These are phyloP conservation scores for Dreissena polymorpha DNA, from an alignment of 1,140 invertebrate species.

Conservation along the genomic window DNA sequence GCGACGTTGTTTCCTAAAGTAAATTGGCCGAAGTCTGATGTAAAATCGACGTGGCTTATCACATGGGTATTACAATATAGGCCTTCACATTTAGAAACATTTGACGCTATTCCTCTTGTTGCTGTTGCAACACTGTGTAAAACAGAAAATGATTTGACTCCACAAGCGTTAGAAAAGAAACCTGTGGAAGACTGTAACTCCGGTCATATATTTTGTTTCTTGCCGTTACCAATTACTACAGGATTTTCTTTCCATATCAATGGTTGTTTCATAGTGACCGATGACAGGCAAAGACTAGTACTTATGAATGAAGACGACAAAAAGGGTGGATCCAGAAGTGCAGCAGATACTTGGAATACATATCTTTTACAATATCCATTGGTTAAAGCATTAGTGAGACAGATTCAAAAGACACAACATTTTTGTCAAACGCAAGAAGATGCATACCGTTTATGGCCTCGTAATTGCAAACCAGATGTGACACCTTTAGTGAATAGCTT, in stretches of 20 bases:
- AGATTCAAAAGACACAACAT: neutral
- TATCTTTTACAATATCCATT: constrained; percentile 22
- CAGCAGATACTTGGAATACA: constrained; percentile 8
- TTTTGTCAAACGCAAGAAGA: neutral
- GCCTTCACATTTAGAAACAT: neutral
- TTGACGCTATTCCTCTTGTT: constrained; percentile 26
- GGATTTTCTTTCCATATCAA: constrained; percentile 66
- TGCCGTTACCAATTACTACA: constrained; percentile 65
- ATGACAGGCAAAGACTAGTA: constrained; percentile 58
- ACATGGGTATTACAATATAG: neutral
- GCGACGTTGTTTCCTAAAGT: neutral
- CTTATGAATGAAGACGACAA: constrained; percentile 60
- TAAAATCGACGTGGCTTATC: neutral
- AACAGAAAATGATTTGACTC: neutral
- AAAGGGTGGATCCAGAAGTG: neutral
- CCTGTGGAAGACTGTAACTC: constrained; percentile 6
- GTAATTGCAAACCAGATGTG: neutral
- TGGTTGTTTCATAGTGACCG: constrained; percentile 64
- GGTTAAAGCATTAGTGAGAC: constrained; percentile 13
- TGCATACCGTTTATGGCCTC: constrained; percentile 15
- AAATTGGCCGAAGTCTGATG: neutral
- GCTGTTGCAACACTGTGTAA: constrained; percentile 24
- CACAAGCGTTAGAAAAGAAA: constrained; percentile 3
- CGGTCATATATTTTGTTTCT: constrained; percentile 65
- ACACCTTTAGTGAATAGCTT: neutral